Conservation (phyloP, 2,888 invertebrate species). For the Coenonympha arcania region DNA sequence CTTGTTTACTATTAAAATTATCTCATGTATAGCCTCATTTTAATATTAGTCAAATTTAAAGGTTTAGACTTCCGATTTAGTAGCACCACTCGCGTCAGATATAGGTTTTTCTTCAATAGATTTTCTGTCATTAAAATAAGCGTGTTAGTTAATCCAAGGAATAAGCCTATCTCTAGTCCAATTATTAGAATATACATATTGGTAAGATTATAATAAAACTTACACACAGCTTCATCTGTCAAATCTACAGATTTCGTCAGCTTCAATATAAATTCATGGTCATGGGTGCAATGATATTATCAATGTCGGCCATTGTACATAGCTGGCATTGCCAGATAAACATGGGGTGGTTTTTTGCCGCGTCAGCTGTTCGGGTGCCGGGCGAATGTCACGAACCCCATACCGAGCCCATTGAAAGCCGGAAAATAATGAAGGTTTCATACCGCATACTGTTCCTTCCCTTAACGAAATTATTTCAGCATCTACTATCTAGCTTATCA, state of each 20-base stretch:
- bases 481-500: not conserved
- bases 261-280: conserved; percentile 1
- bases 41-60: too few species aligned
- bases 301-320: not conserved
- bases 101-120: too few species aligned
- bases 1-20: too few species aligned
- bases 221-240: too few species aligned
- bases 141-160: too few species aligned
- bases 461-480: not conserved
- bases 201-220: too few species aligned
- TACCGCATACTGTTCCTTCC: conserved; percentile 20
- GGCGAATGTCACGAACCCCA: conserved; percentile 37
- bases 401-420: conserved; percentile 37
- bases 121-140: too few species aligned
- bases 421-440: conserved; percentile 37
- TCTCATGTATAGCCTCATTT: too few species aligned
- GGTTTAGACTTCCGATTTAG: too few species aligned
- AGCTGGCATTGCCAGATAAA: not conserved
- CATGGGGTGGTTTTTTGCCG: conserved; percentile 49
- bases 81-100: too few species aligned
- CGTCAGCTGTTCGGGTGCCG: conserved; percentile 55
- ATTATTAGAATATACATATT: too few species aligned
- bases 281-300: conserved; percentile 4
- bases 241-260: not conserved
- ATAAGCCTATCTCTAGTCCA: too few species aligned